Evolutionary conservation across 2,113 vertebrate genomes (phyloP).

Genomic region (Myrmecobius fasciatus): DNA sequence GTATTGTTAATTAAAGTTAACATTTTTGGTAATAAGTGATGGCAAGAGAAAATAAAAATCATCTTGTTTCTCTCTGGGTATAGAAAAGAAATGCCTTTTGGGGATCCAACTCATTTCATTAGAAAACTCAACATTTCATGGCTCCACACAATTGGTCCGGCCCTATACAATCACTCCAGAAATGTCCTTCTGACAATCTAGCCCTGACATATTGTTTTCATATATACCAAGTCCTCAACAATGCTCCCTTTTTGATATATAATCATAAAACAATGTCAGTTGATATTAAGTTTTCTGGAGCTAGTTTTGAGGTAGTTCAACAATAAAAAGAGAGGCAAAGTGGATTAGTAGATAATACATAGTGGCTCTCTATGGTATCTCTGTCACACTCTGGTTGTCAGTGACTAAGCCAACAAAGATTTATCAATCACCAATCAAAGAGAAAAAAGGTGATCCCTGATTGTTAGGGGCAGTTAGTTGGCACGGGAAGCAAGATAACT

Average conservation of each 20-base stretch:
- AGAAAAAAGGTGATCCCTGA: neutral
- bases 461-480: neutral
- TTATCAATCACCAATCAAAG: neutral
- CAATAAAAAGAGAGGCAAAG: neutral
- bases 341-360: neutral
- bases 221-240: constrained; percentile 13
- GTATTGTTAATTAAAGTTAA: constrained; percentile 7
- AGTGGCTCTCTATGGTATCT: neutral
- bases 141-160: constrained; percentile 5
- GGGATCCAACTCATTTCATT: neutral
- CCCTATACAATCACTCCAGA: constrained; percentile 12
- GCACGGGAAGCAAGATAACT: too few relatives aligned
- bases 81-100: neutral
- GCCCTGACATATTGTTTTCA: constrained; percentile 21
- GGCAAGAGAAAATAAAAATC: neutral
- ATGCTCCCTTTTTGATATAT: neutral
- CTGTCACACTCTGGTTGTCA: neutral
- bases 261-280: neutral
- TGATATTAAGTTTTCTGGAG: constrained; percentile 3
- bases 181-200: neutral
- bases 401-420: neutral
- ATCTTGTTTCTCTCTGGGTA: neutral
- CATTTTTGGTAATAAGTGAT: neutral
- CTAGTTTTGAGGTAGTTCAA: neutral
- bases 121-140: constrained; percentile 30